Evolutionary conservation across 2,113 vertebrate species (phyloP), one percentile per base, ranked within the genome.

Genomic region (Oncorhynchus clarkii): DNA sequence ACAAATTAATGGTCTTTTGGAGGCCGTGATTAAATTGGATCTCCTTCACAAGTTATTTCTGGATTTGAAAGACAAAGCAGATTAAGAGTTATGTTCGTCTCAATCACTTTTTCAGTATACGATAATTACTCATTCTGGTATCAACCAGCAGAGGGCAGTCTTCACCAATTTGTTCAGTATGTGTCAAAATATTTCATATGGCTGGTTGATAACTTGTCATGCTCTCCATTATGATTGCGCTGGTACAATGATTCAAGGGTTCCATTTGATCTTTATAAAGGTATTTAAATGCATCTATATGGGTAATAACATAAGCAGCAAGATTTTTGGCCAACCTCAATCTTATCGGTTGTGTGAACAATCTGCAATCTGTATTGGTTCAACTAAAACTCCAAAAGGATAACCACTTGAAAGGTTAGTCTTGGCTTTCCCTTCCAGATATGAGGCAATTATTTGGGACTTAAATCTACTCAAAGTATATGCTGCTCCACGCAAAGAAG

Each of bases 121-220:
- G 18, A 29, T n/a, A 31, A 11, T 18, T 67, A 67, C 13, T 48
- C 18, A 18, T 5, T 49, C 14, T 39, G 24, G 45, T 24, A 67
- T 59, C 68, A 34, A 13, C 79, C 84, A 81, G n/a, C 71, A 86
- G 84, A 81, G 71, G 62, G 71, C 79, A 81, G 72, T 81, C 70
- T 81, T 82, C 13, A 48, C 54, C 18, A 26, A 64, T 39, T 14
- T 60, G 11, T n/a, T 74, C 22, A 24, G 7, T 29, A 2, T 24
- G 9, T 65, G 24, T 27, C 45, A 16, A 8, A 27, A 7, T 49
- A 16, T 66, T 45, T 22, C 18, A 27, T 0, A 6, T 45, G 48
- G 29, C 20, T 16, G 16, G 16, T 16, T 54, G 51, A 54, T 54
- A 57, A 20, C 8, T 22, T 62, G n/a, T 60, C 59, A 60, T 62